These are phyloP conservation scores for Chelonus formosanus DNA, from an alignment of 2,888 invertebrate species.

Conservation along the genomic window DNA sequence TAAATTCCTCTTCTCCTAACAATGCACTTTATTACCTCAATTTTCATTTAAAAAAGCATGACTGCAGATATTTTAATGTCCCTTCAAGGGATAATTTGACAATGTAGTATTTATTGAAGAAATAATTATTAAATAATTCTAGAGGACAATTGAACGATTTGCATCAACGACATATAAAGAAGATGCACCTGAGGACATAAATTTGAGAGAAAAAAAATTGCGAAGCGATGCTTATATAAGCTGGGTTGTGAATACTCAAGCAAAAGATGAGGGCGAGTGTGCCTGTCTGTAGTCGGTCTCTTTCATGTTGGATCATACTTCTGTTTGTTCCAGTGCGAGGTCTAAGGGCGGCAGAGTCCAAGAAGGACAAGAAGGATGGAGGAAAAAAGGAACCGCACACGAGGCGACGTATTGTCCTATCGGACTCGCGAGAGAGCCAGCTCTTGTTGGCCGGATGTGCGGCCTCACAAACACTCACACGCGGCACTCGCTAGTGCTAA, in stretches of 20 bases:
- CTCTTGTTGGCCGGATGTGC: constrained; percentile 29
- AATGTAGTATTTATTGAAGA: background rate
- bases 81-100: too few relatives aligned
- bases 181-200: constrained; percentile 4
- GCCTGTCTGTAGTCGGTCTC: constrained; percentile 47
- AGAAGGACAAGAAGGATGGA: constrained; percentile 15
- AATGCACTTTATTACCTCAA: too few relatives aligned
- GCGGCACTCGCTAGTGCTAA: constrained; percentile 19
- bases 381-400: constrained; percentile 26
- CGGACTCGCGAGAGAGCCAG: constrained; percentile 24
- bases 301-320: constrained; percentile 62
- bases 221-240: constrained; percentile 34
- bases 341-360: constrained; percentile 28
- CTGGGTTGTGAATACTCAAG: background rate
- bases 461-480: constrained; percentile 26
- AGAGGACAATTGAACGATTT: constrained; percentile 15
- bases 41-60: too few relatives aligned
- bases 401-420: constrained; percentile 35
- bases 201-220: constrained; percentile 54
- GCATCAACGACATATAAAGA: constrained; percentile 12
- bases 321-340: constrained; percentile 53
- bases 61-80: too few relatives aligned
- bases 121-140: background rate
- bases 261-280: background rate
- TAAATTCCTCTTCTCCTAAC: too few relatives aligned